Percentiles rank a stretch among this genome's conserved stretches.
phyloP scores from a whole-genome alignment of 2,888 invertebrate genomes.

The Eupeodes latifasciatus region DNA sequence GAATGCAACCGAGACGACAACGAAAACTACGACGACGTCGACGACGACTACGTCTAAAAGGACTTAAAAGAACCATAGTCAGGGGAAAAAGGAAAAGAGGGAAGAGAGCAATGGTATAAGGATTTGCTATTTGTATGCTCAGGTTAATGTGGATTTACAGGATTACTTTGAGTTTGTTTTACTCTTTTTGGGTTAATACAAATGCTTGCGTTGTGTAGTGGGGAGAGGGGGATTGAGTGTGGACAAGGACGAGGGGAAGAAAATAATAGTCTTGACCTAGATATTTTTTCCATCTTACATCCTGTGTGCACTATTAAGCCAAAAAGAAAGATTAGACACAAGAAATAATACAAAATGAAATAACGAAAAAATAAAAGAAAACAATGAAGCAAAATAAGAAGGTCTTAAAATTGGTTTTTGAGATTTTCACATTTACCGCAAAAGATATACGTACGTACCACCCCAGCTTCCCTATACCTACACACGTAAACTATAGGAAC shows the following conservation, averaged over 20 bases:
- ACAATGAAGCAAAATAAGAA: constrained; percentile 11
- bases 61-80: too few relatives aligned
- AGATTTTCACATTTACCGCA: constrained; percentile 58
- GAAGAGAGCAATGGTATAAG: not conserved
- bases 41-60: not conserved
- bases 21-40: not conserved
- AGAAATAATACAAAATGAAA: not conserved
- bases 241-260: not conserved
- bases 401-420: constrained; percentile 65
- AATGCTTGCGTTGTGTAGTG: constrained; percentile 40
- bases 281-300: constrained; percentile 36
- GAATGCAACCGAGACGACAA: constrained; percentile 3
- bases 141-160: constrained; percentile 76
- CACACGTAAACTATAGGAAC: too few relatives aligned
- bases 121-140: constrained; percentile 72
- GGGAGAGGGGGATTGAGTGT: too few relatives aligned
- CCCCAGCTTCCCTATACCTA: too few relatives aligned
- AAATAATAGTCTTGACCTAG: constrained; percentile 71
- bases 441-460: not conserved
- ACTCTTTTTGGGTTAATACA: constrained; percentile 45
- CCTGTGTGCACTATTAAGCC: constrained; percentile 19
- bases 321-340: constrained; percentile 34
- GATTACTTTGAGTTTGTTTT: constrained; percentile 72
- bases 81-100: not conserved
- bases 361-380: not conserved